A percentile compares a stretch with the other conserved stretches of the same genome.
These are phyloP conservation scores for Urocyon cinereoargenteus DNA, from an alignment of 2,797 vertebrate genomes.

Conservation along the genomic window DNA sequence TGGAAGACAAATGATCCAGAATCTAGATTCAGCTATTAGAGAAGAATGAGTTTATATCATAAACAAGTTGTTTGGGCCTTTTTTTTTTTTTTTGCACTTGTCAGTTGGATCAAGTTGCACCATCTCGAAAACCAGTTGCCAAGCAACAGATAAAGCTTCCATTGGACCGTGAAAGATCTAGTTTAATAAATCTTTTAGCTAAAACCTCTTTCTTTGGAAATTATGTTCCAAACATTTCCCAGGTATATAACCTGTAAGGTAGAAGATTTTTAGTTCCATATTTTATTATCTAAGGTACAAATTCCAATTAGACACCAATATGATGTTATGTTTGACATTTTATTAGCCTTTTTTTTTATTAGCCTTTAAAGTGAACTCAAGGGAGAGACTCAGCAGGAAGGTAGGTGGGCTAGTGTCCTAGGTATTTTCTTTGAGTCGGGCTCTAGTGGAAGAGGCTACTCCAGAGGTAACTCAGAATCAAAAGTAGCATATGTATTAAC, in stretches of 20 bases:
- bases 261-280: conserved; percentile 45
- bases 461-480: background rate
- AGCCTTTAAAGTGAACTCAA: conserved; percentile 54
- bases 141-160: conserved; percentile 76
- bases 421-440: background rate
- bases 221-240: conserved; percentile 42
- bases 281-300: conserved; percentile 46
- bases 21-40: conserved; percentile 45
- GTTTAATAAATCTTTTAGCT: conserved; percentile 74
- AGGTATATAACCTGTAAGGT: conserved; percentile 23
- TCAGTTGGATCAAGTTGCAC: conserved; percentile 55
- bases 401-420: background rate
- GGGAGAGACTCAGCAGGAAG: background rate
- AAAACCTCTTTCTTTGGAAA: conserved; percentile 62
- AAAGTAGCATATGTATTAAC: background rate
- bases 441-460: background rate
- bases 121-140: conserved; percentile 68
- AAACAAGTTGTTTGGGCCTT: conserved; percentile 27
- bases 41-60: conserved; percentile 60
- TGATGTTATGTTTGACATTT: conserved; percentile 40
- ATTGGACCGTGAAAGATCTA: conserved; percentile 59
- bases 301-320: conserved; percentile 16
- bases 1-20: conserved; percentile 42
- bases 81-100: background rate
- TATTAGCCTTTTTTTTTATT: conserved; percentile 13